phyloP scores from a whole-genome alignment of 2,797 vertebrate genomes.

The Leontopithecus rosalia region DNA sequence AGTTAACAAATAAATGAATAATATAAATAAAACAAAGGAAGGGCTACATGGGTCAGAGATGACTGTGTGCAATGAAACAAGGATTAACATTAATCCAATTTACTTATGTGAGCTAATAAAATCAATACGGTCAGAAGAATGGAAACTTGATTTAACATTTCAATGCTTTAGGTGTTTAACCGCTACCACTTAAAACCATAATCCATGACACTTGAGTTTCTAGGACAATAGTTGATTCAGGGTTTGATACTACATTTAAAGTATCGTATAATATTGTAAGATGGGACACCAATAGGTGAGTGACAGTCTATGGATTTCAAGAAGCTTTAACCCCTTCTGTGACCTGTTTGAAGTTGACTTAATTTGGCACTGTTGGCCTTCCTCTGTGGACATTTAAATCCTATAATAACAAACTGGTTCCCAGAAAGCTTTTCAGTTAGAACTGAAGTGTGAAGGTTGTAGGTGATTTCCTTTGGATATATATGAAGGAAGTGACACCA shows the following conservation, averaged over 20 bases:
- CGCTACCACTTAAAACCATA: background rate
- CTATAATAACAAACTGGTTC: background rate
- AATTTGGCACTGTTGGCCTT: background rate
- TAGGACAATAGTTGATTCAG: background rate
- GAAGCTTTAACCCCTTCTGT: slow-evolving; percentile 20
- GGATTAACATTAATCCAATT: background rate
- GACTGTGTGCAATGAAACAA: background rate
- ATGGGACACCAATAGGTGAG: background rate
- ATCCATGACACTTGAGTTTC: background rate
- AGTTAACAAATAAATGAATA: background rate
- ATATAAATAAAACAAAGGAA: slow-evolving; percentile 43
- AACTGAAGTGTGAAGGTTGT: background rate
- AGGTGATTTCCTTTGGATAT: background rate
- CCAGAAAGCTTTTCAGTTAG: background rate
- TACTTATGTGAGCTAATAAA: background rate
- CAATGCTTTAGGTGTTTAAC: background rate
- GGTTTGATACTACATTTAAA: background rate
- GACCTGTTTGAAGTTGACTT: background rate
- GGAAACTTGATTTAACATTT: background rate
- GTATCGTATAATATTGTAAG: background rate
- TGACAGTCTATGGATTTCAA: background rate
- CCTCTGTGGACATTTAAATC: background rate
- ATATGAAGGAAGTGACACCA: background rate
- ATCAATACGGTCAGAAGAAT: background rate
- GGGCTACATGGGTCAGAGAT: background rate